Percentiles rank a stretch among this genome's conserved stretches.
Evolutionary conservation across 2,113 vertebrate species (phyloP).

Genomic region (Syngnathus scovelli): DNA sequence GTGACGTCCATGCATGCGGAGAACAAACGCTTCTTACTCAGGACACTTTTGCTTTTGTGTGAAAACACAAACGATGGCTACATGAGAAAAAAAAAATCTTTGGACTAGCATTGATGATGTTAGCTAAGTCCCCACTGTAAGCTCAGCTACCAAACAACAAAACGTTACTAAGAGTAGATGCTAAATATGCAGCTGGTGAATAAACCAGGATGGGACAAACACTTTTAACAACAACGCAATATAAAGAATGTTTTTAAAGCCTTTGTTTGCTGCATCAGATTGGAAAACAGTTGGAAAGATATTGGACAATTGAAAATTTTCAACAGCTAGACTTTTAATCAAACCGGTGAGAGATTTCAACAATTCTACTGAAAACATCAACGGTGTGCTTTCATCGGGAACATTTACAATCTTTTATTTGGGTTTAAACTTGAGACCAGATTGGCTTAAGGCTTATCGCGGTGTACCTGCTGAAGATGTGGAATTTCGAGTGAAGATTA

Average conservation of each 20-base stretch:
- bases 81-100: slow-evolving; percentile 3
- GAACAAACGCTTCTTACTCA: slow-evolving; percentile 47
- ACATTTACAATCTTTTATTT: slow-evolving; percentile 12
- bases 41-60: slow-evolving; percentile 37
- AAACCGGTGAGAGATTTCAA: background rate
- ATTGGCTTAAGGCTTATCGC: slow-evolving; percentile 16
- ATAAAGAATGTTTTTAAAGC: background rate
- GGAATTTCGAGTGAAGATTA: slow-evolving; percentile 7
- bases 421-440: background rate
- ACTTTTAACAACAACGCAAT: background rate
- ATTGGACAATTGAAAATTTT: no score
- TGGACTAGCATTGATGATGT: background rate
- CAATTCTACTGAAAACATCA: background rate
- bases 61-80: slow-evolving; percentile 8
- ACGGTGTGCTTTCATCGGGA: background rate
- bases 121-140: no score
- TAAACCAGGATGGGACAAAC: slow-evolving; percentile 3
- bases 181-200: background rate
- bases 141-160: background rate
- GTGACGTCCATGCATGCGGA: slow-evolving; percentile 31
- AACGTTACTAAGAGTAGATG: background rate
- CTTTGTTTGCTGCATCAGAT: background rate
- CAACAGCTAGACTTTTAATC: no score
- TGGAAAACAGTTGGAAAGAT: no score
- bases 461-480: background rate